Conservation (phyloP, 2,888 invertebrate species). For the Protonemura montana region DNA sequence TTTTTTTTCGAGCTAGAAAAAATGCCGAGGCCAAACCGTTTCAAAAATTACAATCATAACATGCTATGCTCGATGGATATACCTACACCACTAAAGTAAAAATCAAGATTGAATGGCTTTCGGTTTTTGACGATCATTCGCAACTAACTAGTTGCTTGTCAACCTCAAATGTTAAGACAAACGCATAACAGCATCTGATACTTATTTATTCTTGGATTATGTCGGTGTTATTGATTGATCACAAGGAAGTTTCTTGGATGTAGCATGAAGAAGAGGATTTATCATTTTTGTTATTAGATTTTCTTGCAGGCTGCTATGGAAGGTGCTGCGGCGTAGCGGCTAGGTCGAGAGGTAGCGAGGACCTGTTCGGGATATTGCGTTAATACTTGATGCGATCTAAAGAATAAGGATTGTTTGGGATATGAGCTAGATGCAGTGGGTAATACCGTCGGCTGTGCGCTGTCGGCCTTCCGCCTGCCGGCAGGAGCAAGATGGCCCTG, state of each 20-base stretch:
- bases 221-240: background rate
- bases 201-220: background rate
- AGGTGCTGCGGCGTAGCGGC: background rate
- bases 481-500: background rate
- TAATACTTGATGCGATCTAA: background rate
- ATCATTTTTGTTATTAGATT: constrained; percentile 5
- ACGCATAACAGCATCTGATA: background rate
- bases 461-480: background rate
- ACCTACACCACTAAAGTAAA: too few species aligned
- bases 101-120: background rate
- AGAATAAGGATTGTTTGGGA: background rate
- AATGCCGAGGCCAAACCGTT: too few species aligned
- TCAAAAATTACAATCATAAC: too few species aligned
- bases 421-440: background rate
- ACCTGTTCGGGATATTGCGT: background rate
- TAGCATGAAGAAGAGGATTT: background rate
- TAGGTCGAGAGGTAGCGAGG: background rate
- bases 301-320: background rate
- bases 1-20: too few species aligned
- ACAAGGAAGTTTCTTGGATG: background rate
- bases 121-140: background rate
- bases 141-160: background rate
- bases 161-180: background rate
- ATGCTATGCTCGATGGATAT: too few species aligned
- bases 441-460: background rate